Evolutionary conservation across 2,888 invertebrate species (phyloP), one percentile per base, ranked within the genome.

Genomic region (Odontocolon sp.): DNA sequence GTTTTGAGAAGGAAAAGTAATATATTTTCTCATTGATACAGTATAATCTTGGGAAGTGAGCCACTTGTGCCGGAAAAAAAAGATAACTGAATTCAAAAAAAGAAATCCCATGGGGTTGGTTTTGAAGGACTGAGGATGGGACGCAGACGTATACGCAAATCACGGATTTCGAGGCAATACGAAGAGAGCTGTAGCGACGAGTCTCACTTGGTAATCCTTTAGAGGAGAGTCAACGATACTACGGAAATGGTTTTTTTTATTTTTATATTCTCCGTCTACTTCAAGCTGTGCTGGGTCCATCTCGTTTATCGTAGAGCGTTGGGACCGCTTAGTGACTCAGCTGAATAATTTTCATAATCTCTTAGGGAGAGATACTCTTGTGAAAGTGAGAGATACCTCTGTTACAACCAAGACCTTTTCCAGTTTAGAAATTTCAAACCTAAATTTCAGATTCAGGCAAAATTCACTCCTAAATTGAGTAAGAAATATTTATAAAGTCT

Each of bases 121-220:
- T 69, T 52, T 40, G 8, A 11, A 11, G 26, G 45, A 14, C 45
- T 47, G 14, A 18, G n/a, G 45, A 38, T 11, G 14, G 21, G 1
- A 52, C 38, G 14, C 23, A 31, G 9, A 26, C 21, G 47, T 23
- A 67, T 69, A 80, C 77, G 77, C 77, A 81, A 80, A 81, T 83
- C 67, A 66, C 66, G 61, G 81, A 80, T 83, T 82, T 81, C 33
- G 78, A 69, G 76, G 79, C 38, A 47, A 47, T 47, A 28, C 21
- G 23, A 11, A 33, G 21, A 38, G 31, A 52, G 33, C 14, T 26
- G 11, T n/a, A 56, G n/a, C 50, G 74, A 81, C 78, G 77, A 80
- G 63, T 47, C 56, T 64, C 68, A 71, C 40, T 23, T 21, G 28
- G 28, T 21, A 31, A 59, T 52, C 18, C 11, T 28, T 72, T 33